phyloP scores from a whole-genome alignment of 1,140 invertebrate genomes.

The Eurosta solidaginis region DNA sequence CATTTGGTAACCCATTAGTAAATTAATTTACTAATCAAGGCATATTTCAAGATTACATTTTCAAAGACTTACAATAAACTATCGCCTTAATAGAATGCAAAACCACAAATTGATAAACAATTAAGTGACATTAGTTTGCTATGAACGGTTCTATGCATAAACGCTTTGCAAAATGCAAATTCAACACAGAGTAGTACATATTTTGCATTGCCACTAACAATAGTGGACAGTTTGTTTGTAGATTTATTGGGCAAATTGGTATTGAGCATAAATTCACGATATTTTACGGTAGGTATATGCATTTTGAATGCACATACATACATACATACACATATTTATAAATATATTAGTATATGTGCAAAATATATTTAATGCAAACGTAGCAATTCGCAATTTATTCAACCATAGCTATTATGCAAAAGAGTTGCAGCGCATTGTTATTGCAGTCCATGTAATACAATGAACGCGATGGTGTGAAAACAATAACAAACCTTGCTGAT shows the following conservation, averaged over 20 bases:
- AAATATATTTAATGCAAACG: not conserved
- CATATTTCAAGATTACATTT: not conserved
- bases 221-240: not conserved
- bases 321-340: not conserved
- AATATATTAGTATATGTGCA: not conserved
- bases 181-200: not conserved
- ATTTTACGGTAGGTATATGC: not conserved
- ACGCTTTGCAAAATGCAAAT: not conserved
- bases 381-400: not conserved
- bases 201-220: not conserved
- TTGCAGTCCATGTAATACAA: not conserved
- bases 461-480: not conserved
- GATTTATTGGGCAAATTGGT: not conserved
- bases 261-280: not conserved
- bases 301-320: not conserved
- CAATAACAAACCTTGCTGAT: not conserved
- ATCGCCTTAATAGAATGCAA: not conserved
- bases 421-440: not conserved
- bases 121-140: not conserved
- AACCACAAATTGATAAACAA: constrained; percentile 6
- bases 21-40: not conserved
- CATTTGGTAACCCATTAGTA: not conserved
- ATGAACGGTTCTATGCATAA: too few relatives aligned
- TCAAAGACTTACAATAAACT: not conserved
- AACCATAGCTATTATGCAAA: not conserved